A percentile compares a stretch with the other conserved stretches of the same genome.
phyloP scores from a whole-genome alignment of 2,113 vertebrate genomes.

The Illadopsis cleaveri region DNA sequence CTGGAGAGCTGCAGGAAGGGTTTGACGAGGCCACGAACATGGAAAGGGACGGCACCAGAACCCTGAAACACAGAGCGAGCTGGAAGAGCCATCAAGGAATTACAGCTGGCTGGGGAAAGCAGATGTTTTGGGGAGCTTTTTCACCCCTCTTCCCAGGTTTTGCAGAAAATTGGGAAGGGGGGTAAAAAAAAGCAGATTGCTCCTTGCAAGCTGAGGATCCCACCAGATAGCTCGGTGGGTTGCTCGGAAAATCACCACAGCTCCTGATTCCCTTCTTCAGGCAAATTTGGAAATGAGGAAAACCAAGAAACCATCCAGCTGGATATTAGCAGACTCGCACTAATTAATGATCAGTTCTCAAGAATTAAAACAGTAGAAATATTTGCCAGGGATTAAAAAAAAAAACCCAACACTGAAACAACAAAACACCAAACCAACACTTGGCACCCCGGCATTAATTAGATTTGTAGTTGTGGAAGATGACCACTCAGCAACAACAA shows the following conservation, averaged over 20 bases:
- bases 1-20: background rate
- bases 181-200: background rate
- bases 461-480: background rate
- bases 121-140: accelerated
- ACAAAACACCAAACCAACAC: background rate
- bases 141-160: background rate
- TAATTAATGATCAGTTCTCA: background rate
- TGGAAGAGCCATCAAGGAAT: background rate
- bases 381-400: background rate
- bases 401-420: background rate
- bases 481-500: slow-evolving; percentile 34
- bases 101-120: background rate
- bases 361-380: background rate
- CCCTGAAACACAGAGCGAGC: background rate
- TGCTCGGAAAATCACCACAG: background rate
- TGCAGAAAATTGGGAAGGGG: background rate
- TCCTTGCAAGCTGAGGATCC: background rate
- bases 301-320: background rate
- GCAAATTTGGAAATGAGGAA: background rate
- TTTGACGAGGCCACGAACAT: background rate
- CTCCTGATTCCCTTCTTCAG: background rate
- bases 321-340: background rate
- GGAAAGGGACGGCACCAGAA: background rate
- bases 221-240: background rate
- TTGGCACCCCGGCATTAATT: background rate